Conservation (phyloP, 1,140 invertebrate species). For the Pseudachorutes palmiensis region DNA sequence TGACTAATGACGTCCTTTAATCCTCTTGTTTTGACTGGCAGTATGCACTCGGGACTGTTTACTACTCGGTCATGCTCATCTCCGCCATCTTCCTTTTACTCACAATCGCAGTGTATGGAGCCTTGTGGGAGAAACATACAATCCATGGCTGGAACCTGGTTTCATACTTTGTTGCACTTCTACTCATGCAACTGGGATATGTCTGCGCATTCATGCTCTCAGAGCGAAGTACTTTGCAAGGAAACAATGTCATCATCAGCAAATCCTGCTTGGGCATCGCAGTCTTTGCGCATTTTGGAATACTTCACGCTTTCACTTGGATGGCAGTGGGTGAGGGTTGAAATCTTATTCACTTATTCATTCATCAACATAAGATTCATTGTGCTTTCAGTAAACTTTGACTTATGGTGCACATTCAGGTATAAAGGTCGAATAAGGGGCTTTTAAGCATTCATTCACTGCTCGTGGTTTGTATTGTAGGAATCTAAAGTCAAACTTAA, state of each 20-base stretch:
- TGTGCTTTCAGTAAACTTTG: constrained; percentile 22
- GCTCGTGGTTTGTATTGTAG: background rate
- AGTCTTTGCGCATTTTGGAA: background rate
- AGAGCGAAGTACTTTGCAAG: background rate
- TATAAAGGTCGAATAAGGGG: background rate
- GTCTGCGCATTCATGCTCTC: background rate
- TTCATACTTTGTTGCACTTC: background rate
- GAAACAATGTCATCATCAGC: background rate
- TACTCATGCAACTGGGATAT: constrained; percentile 9
- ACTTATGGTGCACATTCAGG: constrained; percentile 26
- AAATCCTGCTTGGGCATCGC: background rate
- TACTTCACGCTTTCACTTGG: background rate
- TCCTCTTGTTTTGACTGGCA: background rate
- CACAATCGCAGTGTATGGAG: constrained; percentile 7
- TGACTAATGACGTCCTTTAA: background rate
- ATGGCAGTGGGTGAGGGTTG: background rate
- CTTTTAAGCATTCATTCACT: background rate
- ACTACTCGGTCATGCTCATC: background rate
- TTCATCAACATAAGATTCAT: constrained; percentile 16
- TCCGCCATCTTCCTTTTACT: constrained; percentile 20
- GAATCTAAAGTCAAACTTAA: background rate
- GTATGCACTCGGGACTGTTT: background rate
- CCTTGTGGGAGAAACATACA: constrained; percentile 21
- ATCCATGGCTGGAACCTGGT: constrained; percentile 19
- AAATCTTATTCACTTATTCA: background rate